Evolutionary conservation across 2,797 vertebrate species (phyloP).

Genomic region (Mycteria americana): DNA sequence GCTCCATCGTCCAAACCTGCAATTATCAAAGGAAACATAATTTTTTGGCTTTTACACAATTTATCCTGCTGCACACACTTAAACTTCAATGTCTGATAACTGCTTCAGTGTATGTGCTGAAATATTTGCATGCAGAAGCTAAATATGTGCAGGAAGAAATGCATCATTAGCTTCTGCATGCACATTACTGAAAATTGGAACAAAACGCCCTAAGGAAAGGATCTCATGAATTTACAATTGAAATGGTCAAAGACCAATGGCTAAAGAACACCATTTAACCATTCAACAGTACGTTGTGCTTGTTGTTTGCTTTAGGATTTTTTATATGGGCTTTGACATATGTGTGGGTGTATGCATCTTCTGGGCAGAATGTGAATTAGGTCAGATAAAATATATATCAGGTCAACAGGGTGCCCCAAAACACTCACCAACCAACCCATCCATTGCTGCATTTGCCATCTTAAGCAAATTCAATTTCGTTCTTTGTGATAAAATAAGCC

Average conservation of each 20-base stretch:
- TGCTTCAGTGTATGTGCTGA: neutral
- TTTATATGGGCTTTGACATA: neutral
- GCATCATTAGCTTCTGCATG: neutral
- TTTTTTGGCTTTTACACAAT: neutral
- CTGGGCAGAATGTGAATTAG: slow-evolving; percentile 6
- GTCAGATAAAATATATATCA: slow-evolving; percentile 27
- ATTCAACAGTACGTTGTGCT: neutral
- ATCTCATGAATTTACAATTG: neutral
- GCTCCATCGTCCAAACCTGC: neutral
- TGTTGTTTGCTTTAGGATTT: neutral
- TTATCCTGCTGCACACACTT: neutral
- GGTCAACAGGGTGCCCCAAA: slow-evolving; percentile 36
- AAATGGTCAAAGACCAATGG: neutral
- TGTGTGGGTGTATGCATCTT: neutral
- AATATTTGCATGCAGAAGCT: neutral
- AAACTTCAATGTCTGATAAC: neutral
- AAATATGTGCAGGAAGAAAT: neutral
- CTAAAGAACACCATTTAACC: neutral
- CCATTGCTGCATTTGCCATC: slow-evolving; percentile 45
- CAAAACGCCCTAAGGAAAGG: neutral
- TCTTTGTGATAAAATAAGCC: slow-evolving; percentile 58
- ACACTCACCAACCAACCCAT: slow-evolving; percentile 19
- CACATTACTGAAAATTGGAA: neutral
- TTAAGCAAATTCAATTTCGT: slow-evolving; percentile 61
- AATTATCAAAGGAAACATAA: neutral